A percentile compares a stretch with the other conserved stretches of the same genome.
These are phyloP conservation scores for Eleutherodactylus coqui DNA, from an alignment of 2,797 vertebrate species.

Conservation along the genomic window DNA sequence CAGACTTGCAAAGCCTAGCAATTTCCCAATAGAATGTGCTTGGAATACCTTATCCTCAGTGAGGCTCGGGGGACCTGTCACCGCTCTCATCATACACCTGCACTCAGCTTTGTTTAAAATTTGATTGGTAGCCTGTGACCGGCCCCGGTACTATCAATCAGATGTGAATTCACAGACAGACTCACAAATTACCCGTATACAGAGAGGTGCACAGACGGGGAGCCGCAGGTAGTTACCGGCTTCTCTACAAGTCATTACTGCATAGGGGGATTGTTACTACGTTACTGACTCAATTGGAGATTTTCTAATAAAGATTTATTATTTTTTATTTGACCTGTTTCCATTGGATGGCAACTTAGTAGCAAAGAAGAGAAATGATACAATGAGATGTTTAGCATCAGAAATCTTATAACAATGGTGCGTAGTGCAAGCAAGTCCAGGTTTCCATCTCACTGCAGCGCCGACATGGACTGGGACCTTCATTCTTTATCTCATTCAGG, in stretches of 20 bases:
- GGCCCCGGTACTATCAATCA: slow-evolving; percentile 12
- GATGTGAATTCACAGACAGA: slow-evolving; percentile 43
- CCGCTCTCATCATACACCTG: slow-evolving; percentile 35
- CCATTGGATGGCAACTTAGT: neutral
- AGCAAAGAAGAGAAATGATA: neutral
- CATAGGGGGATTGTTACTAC: neutral
- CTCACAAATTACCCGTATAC: slow-evolving; percentile 13
- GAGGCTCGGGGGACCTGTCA: slow-evolving; percentile 3
- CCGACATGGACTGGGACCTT: no score
- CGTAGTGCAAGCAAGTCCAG: neutral
- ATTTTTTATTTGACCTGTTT: neutral
- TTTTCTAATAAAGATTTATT: neutral
- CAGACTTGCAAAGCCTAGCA: neutral
- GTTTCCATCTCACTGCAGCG: neutral
- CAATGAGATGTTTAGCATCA: neutral
- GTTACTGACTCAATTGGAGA: neutral
- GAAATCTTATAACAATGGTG: neutral
- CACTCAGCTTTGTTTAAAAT: slow-evolving; percentile 47
- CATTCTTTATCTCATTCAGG: no score
- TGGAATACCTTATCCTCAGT: neutral
- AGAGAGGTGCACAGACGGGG: neutral
- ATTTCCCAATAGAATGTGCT: neutral
- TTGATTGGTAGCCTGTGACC: slow-evolving; percentile 45
- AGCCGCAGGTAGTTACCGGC: neutral
- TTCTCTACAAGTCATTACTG: slow-evolving; percentile 15